Evolutionary conservation across 2,888 invertebrate species (phyloP), one percentile per base, ranked within the genome.

Genomic region (Thera obeliscata): DNA sequence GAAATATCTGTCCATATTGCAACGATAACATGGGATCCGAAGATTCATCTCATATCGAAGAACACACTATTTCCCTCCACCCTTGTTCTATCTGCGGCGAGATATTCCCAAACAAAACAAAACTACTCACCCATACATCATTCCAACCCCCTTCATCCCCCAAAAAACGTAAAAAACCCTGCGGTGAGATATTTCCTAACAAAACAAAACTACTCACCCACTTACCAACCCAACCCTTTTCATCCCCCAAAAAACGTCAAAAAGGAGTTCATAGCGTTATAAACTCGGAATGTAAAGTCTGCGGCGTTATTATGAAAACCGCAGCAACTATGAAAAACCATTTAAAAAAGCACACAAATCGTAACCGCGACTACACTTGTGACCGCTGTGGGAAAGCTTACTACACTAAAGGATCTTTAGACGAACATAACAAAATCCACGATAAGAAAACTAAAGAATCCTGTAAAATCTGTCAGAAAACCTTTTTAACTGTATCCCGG

Each of bases 1-100:
- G 72, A 58, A 61, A 60, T 9, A 55, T 66, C 52, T 72, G 72
- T 7, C 65, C 67, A 22, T 67, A 70, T 61, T 72, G 72, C 48
- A 55, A 72, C 56, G 38, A 12, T 0, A 12, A 60, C 3, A 61
- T 63, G 36, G 22, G 12, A 0, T 33, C n/a, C 35, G 52, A 52
- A 3, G 9, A 43, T 1, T 1, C 4, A 38, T 22, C 9, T 11
- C 71, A 71, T 43, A 56, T 62, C 2, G 9, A 38, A 6, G 46
- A 48, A 2, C 71, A 72, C 63, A 56, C 55, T 0, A 2, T 9
- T 1, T 33, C 22, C 33, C 54, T 41, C 11, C 59, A 67, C 57
- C 50, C 66, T n/a, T 72, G 71, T 41, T 2, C 12, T 0, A 0
- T 61, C 1, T 72, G 71, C 52, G 64, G 69, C 0, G n/a, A 60